These are phyloP conservation scores for Eulemur albifrons DNA, from an alignment of 2,797 vertebrate species.

Conservation along the genomic window DNA sequence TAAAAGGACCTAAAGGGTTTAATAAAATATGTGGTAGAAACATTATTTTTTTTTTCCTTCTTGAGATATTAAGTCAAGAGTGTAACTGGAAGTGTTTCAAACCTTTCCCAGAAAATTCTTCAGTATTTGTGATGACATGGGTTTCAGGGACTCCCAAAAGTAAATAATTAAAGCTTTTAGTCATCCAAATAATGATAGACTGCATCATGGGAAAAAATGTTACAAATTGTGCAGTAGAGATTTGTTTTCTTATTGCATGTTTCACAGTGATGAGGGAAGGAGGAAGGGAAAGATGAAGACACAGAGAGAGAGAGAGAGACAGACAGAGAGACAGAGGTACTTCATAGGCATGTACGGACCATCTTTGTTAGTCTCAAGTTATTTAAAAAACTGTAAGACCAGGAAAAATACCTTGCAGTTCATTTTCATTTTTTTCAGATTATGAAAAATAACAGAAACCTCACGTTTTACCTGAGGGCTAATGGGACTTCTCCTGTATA, in stretches of 20 bases:
- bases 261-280: not conserved
- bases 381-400: not conserved
- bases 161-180: slow-evolving; percentile 76
- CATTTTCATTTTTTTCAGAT: slow-evolving; percentile 35
- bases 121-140: slow-evolving; percentile 65
- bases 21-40: slow-evolving; percentile 88
- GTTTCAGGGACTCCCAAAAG: slow-evolving; percentile 76
- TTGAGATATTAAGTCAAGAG: slow-evolving; percentile 84
- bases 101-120: slow-evolving; percentile 86
- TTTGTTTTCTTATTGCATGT: slow-evolving; percentile 53
- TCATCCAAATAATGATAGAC: slow-evolving; percentile 66
- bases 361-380: not conserved
- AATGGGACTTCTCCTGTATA: not conserved
- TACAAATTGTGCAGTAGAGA: slow-evolving; percentile 46
- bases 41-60: slow-evolving; percentile 80
- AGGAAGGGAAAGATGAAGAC: not conserved
- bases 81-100: slow-evolving; percentile 84
- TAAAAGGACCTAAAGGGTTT: slow-evolving; percentile 90
- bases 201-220: slow-evolving; percentile 61
- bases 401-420: not conserved
- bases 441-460: not conserved
- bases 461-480: slow-evolving; percentile 29
- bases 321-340: not conserved
- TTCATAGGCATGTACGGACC: not conserved
- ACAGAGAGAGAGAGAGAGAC: not conserved